These are phyloP conservation scores for Temnothorax unifasciatus DNA, from an alignment of 2,888 invertebrate species.

Conservation along the genomic window DNA sequence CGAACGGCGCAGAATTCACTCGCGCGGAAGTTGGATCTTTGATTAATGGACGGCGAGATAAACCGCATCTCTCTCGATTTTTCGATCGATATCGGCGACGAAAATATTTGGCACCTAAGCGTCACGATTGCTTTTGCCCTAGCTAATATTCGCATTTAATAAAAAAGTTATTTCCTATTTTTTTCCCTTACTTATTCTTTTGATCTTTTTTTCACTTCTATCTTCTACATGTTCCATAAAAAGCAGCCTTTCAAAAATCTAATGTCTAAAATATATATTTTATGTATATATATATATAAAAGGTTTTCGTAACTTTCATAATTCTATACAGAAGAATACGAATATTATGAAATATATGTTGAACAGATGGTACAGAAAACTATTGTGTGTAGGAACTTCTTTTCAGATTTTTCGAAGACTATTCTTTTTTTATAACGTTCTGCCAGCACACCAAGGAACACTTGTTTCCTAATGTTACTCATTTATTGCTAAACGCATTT, in stretches of 20 bases:
- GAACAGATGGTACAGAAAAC: not conserved
- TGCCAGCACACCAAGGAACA: not conserved
- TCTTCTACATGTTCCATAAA: not conserved
- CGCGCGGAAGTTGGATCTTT: constrained; percentile 70
- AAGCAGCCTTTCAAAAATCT: not conserved
- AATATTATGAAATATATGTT: not conserved
- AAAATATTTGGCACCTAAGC: not conserved
- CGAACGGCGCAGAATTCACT: constrained; percentile 67
- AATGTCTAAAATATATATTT: not conserved
- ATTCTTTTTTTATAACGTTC: not conserved
- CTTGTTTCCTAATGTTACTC: not conserved
- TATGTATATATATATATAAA: not conserved
- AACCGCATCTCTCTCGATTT: constrained; percentile 53
- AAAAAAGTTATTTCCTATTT: not conserved
- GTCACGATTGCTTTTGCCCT: constrained; percentile 1
- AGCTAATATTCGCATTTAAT: constrained; percentile 2
- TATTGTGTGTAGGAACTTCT: not conserved
- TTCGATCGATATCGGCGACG: constrained; percentile 50
- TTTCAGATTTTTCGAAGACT: not conserved
- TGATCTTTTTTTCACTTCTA: not conserved
- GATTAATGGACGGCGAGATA: constrained; percentile 72
- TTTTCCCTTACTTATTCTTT: not conserved
- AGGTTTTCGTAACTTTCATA: not conserved
- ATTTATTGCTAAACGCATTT: not conserved
- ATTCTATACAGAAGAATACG: not conserved